Base-by-base conservation (phyloP, 2,888 invertebrate genomes). In the Torymus auratus region DNA sequence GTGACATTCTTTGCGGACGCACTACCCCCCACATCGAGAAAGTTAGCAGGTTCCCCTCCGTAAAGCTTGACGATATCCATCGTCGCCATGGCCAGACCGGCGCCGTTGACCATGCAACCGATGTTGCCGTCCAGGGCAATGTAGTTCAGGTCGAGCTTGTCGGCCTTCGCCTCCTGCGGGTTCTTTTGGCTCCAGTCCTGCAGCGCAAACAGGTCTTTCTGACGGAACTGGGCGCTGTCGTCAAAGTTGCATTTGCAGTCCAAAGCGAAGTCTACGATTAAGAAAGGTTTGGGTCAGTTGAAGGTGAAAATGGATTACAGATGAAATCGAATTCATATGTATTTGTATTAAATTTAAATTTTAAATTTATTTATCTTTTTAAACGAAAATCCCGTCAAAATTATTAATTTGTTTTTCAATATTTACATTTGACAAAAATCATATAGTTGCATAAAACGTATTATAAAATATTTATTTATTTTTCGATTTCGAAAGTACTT, bases 51-150 rank as follows among this genome's bases (percentile, higher is more conserved):
- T 61, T 88, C 87, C 14, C 93, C 94, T 4, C 93, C 93, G 83
- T 93, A 92, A 12, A 93, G 87, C 85, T 93, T 93, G 84, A 94
- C 94, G 56, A 94, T 93, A 86, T 94, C 94, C 93, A 94, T 94
- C 0, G 94, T 94, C 20, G 93, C 93, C 94, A 94, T 94, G 28
- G 94, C 94, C 72, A 94, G 88, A 52, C 94, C 94, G 76, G 94
- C 93, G 56, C 94, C 94, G 87, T 94, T 94, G 15, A 94, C 93
- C 84, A 94, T 88, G 85, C 93, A 93, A 0, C 93, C 93, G 84
- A 94, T 93, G 85, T 91, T 92, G 77, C 94, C 94, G 86, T 93
- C 93, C 23, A 94, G 89, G 56, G 92, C 91, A 82, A 94, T 93
- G 86, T 94, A 94, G 87, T 92, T 94, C 71, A 94, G 90, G 83